These are phyloP conservation scores for Leptopilina myrica DNA, from an alignment of 2,888 invertebrate species.

Conservation along the genomic window DNA sequence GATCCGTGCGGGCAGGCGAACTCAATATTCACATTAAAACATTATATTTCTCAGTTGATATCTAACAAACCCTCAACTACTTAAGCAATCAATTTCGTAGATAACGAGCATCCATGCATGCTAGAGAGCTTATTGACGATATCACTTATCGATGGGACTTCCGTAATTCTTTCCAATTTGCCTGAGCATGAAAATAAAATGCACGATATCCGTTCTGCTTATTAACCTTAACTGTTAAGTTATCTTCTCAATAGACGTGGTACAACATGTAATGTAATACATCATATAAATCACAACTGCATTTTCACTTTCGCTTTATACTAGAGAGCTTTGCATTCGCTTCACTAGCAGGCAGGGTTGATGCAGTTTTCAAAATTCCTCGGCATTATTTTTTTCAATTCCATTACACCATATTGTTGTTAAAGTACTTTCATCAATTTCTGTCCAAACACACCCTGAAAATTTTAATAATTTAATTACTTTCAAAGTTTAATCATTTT, in stretches of 20 bases:
- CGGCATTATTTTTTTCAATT: too few species aligned
- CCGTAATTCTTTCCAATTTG: constrained; percentile 33
- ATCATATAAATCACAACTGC: too few species aligned
- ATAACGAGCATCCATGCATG: neutral
- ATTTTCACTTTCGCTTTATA: too few species aligned
- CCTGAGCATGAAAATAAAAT: constrained; percentile 15
- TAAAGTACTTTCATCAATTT: too few species aligned
- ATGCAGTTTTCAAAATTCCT: too few species aligned
- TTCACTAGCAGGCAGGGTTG: too few species aligned
- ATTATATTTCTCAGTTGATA: constrained; percentile 18
- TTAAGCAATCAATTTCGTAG: constrained; percentile 6
- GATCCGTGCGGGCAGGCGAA: neutral
- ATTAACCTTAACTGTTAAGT: constrained; percentile 19
- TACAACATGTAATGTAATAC: neutral
- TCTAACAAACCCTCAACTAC: constrained; percentile 8
- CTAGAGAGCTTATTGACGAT: constrained; percentile 9
- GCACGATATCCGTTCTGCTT: constrained; percentile 37
- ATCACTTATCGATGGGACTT: constrained; percentile 20
- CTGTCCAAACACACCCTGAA: too few species aligned
- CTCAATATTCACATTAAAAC: constrained; percentile 17
- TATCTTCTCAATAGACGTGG: neutral
- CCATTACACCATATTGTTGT: too few species aligned
- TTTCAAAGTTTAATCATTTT: too few species aligned
- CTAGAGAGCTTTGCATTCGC: too few species aligned
- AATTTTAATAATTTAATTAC: too few species aligned